Evolutionary conservation across 2,113 vertebrate genomes (phyloP), one percentile per base, ranked within the genome.

Genomic region (Grammomys dolichurus): DNA sequence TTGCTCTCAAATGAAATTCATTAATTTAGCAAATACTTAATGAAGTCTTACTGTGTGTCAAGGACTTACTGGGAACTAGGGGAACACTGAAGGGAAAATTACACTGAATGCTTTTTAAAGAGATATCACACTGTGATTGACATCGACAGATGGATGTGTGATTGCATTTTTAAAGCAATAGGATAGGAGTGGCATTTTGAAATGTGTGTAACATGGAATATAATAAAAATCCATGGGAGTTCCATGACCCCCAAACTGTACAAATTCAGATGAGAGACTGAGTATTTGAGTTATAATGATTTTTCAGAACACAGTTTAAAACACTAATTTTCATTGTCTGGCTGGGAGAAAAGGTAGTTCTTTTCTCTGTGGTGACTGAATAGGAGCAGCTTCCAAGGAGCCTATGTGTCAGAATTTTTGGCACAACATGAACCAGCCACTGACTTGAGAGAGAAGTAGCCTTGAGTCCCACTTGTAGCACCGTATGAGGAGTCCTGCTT

Each of bases 1-100:
- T 78, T 51, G 36, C 73, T 87, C 46, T 95, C 26, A 65, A 67
- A 36, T 65, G 26, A 92, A 76, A 90, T 48, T 14, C 9, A 76
- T 87, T 95, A 94, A 91, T 63, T 93, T 51, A 85, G 43, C 33
- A 81, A 94, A 76, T 87, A 56, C 33, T 88, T 90, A 76, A 48
- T 92, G 54, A 90, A n/a, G 5, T 78, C 26, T 65, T 94, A 43
- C 36, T 33, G 7, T 87, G 13, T 95, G 4, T 60, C 54, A 60
- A 92, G 54, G 6, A 70, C 22, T 58, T n/a, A 12, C 54, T 22
- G 10, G 36, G 17, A 76, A 1, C 81, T 86, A 89, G 12, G 20
- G 14, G 33, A 46, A 24, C 6, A 4, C 22, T 69, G 60, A 77
- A 56, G 69, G 14, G 72, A 89, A 92, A 88, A 67, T 20, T 28